Conservation (phyloP, 1,140 invertebrate species). For the Drosophila baimaii region DNA sequence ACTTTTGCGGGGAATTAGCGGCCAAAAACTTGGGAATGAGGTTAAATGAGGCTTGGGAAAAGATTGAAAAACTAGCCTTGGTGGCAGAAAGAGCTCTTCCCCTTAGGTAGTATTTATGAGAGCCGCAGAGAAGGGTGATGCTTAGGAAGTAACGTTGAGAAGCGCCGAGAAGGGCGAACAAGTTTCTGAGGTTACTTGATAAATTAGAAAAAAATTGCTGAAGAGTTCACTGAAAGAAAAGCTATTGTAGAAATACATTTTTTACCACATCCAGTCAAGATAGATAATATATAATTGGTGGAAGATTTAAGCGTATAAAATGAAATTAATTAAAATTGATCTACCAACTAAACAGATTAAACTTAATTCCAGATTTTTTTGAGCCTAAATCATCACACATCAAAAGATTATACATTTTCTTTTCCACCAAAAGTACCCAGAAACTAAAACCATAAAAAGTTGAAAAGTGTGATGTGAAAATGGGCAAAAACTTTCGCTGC, state of each 20-base stretch:
- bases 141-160: neutral
- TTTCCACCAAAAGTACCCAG: too few species aligned
- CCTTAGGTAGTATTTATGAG: constrained; percentile 6
- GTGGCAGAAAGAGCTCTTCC: neutral
- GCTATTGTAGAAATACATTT: too few species aligned
- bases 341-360: neutral
- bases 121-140: neutral
- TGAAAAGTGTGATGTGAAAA: constrained; percentile 2
- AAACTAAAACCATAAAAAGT: constrained; percentile 5
- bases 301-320: too few species aligned
- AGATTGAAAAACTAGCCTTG: constrained; percentile 11
- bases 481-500: neutral
- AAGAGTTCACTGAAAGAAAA: neutral
- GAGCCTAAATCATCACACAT: neutral
- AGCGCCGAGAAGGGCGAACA: neutral
- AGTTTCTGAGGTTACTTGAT: neutral
- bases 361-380: neutral
- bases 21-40: constrained; percentile 6
- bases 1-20: constrained; percentile 20
- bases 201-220: too few species aligned
- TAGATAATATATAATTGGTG: too few species aligned
- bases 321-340: neutral
- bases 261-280: too few species aligned
- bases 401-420: constrained; percentile 1
- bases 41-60: constrained; percentile 6